Evolutionary conservation across 2,888 invertebrate species (phyloP), one percentile per base, ranked within the genome.

Genomic region (Toxonevra muliebris): DNA sequence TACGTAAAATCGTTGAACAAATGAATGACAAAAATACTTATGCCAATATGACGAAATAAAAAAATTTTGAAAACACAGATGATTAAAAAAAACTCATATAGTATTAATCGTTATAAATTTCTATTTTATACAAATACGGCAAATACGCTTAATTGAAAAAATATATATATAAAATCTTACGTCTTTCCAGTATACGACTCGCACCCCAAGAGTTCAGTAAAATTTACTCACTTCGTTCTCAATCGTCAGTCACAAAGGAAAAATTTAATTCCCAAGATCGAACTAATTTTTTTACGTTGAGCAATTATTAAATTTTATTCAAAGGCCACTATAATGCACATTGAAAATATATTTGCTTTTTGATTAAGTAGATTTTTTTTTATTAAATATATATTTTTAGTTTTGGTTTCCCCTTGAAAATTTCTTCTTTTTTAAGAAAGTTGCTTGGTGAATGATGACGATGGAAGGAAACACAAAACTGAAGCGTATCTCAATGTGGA

Each of bases 401-500:
- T 8, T 12, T 48, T 30, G 30, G 30, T 30, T 30, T 30, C 30
- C 30, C 7, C 30, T 30, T n/a, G n/a, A 7, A 30, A 4, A 30
- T 30, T 30, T 30, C 30, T 30, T 30, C n/a, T n/a, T 30, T 30
- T 30, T 30, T 30, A 67, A 62, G 58, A 60, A 69, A 68, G 62
- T 66, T 67, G 61, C 40, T 67, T 66, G 69, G 69, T 62, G 71
- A 40, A 65, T 68, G 30, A 69, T 65, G 62, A 73, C 73, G 70
- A 71, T 57, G 69, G 67, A 75, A 30, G 7, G 30, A 30, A 30
- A 30, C 30, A 30, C 30, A 30, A 30, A 30, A 30, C 30, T 30
- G 30, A 30, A 30, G 30, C n/a, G n/a, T n/a, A n/a, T n/a, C n/a
- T n/a, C n/a, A n/a, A n/a, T n/a, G n/a, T n/a, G n/a, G n/a, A n/a